Percentiles rank a stretch among this genome's conserved stretches.
These are phyloP conservation scores for Furcula furcula DNA, from an alignment of 2,888 invertebrate genomes.

Conservation along the genomic window DNA sequence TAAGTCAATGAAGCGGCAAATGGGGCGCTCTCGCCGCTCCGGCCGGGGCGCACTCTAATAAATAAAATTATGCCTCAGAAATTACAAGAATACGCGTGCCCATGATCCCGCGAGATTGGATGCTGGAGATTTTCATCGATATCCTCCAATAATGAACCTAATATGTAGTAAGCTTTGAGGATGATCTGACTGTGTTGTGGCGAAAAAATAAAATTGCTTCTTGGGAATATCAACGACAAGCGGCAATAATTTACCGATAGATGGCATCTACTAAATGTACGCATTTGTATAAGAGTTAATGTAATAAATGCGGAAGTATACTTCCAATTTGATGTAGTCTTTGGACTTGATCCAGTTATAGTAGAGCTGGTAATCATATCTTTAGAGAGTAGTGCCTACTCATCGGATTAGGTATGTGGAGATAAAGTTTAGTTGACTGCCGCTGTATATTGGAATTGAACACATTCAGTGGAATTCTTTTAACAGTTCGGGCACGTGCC, in stretches of 20 bases:
- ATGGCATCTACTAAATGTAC: slow-evolving; percentile 26
- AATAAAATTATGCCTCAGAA: slow-evolving; percentile 81
- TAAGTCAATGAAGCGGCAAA: slow-evolving; percentile 82
- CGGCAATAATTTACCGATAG: slow-evolving; percentile 24
- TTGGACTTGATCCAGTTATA: slow-evolving; percentile 29
- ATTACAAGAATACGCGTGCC: slow-evolving; percentile 78
- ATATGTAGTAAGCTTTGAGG: slow-evolving; percentile 69
- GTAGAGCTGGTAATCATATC: slow-evolving; percentile 7
- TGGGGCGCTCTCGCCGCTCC: slow-evolving; percentile 73
- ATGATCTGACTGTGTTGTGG: slow-evolving; percentile 38
- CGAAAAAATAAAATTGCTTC: slow-evolving; percentile 47
- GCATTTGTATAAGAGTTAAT: slow-evolving; percentile 25
- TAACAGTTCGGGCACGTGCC: slow-evolving; percentile 31
- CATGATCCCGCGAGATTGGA: slow-evolving; percentile 76
- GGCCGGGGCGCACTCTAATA: slow-evolving; percentile 76
- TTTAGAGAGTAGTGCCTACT: not conserved
- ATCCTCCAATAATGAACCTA: slow-evolving; percentile 73
- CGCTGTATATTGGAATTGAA: slow-evolving; percentile 26
- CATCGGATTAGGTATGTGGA: slow-evolving; percentile 17
- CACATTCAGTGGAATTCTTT: slow-evolving; percentile 26
- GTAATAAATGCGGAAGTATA: slow-evolving; percentile 28
- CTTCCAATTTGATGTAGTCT: slow-evolving; percentile 25
- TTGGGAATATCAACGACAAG: slow-evolving; percentile 26
- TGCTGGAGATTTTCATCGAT: slow-evolving; percentile 73
- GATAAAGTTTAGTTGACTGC: slow-evolving; percentile 19